Percentiles rank a stretch among this genome's conserved stretches.
Conservation (phyloP, 2,888 invertebrate genomes). For the Unio delphinus region DNA sequence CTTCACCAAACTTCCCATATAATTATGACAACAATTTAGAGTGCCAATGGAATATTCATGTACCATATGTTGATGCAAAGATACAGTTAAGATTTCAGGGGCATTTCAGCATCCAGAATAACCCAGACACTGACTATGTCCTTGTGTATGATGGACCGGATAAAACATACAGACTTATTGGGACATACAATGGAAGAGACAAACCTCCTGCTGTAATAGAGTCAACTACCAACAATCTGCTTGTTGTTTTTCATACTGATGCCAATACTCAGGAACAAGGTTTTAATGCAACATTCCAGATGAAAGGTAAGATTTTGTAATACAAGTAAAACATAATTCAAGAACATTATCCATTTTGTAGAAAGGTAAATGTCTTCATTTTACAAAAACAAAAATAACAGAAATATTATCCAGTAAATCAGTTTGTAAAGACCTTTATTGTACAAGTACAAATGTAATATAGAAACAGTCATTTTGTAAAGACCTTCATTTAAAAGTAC, state of each 20-base stretch:
- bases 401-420: no score
- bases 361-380: no score
- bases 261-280: conserved; percentile 26
- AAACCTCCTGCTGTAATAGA: conserved; percentile 38
- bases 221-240: conserved; percentile 42
- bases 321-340: neutral
- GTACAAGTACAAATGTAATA: no score
- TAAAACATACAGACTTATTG: conserved; percentile 28
- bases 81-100: conserved; percentile 43
- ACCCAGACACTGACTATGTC: conserved; percentile 38
- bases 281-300: conserved; percentile 55
- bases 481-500: no score
- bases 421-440: no score
- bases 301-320: conserved; percentile 42
- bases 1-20: conserved; percentile 42
- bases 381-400: no score
- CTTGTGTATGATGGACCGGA: conserved; percentile 50
- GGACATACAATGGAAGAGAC: conserved; percentile 38
- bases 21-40: conserved; percentile 37
- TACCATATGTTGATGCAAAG: conserved; percentile 11
- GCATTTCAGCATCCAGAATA: conserved; percentile 31
- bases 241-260: conserved; percentile 42
- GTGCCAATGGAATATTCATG: conserved; percentile 51
- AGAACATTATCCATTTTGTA: neutral
- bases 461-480: no score